Base-by-base conservation (phyloP, 2,888 invertebrate genomes). In the Criorhina ranunculi region DNA sequence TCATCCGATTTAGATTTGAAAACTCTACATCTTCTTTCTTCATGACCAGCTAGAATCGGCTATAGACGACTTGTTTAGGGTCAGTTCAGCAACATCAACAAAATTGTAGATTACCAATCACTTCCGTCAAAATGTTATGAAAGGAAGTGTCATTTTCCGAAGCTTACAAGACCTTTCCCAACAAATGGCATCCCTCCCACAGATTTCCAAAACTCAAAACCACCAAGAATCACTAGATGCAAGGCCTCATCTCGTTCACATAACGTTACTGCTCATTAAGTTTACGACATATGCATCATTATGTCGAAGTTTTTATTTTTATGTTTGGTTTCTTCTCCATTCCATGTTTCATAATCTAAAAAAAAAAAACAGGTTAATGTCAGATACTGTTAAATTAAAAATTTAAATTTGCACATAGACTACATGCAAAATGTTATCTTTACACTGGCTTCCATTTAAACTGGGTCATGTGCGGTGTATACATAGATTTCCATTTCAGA, bases 401-500 rank as follows among this genome's bases (percentile, higher is more conserved):
- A 60, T 60, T 60, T 31, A 40, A 31, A 72, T 60, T 72, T 72
- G 29, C 60, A 8, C 17, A 37, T 40, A 42, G 37, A 15, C 29
- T 15, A 67, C 11, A 53, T 24, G 40, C 40, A 53, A 53, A 53
- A 53, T 40, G 51, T 51, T 33, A 60, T 51, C 40, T 60, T 17
- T 12, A 29, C 37, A 49, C 31, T 8, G 31, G 17, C 70, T 29
- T 12, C 24, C 46, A 11, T 46, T n/a, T 24, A 49, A 72, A 37
- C 31, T 72, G 51, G 72, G 64, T 51, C 78, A 79, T 57, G 31
- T 37, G 24, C n/a, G 35, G 17, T 78, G 55, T 70, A 55, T 79
- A 40, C 64, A 35, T 9, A 64, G 72, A 59, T 59, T 64, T 8
- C 29, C 40, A 70, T 69, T 77, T 69, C 11, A 33, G 53, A 69